A percentile compares a stretch with the other conserved stretches of the same genome.
Evolutionary conservation across 2,113 vertebrate genomes (phyloP).

Genomic region (Accipiter cooperii): DNA sequence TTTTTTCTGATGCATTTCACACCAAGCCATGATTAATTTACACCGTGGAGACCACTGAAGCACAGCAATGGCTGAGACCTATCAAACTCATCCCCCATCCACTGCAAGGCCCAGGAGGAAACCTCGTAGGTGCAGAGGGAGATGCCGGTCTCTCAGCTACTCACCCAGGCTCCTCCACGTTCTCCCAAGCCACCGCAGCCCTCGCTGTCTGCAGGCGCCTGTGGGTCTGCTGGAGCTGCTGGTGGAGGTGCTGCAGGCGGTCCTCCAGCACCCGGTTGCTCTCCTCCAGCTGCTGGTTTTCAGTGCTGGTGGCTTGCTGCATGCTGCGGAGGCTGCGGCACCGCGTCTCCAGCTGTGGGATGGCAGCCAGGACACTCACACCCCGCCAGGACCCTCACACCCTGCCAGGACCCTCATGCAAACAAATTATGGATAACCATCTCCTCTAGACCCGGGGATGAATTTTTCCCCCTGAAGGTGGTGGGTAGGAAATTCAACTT

Average conservation of each 20-base stretch:
- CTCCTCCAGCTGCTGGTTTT: constrained; percentile 62
- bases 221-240: constrained; percentile 64
- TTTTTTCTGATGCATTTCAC: background rate
- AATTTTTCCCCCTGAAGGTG: accelerated
- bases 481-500: background rate
- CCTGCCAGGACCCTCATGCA: background rate
- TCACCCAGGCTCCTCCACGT: background rate
- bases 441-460: background rate
- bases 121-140: accelerated
- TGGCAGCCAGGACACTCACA: background rate
- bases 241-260: constrained; percentile 56
- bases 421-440: background rate
- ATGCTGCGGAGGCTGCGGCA: constrained; percentile 47
- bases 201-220: background rate
- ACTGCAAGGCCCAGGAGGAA: background rate
- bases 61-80: accelerated
- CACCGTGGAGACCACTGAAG: background rate
- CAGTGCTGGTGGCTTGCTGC: background rate
- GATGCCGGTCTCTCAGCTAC: background rate
- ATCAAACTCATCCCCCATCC: background rate
- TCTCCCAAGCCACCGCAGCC: background rate
- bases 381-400: background rate
- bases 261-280: constrained; percentile 50
- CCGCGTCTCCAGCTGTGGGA: constrained; percentile 65
- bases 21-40: accelerated